Evolutionary conservation across 2,888 invertebrate genomes (phyloP), one percentile per base, ranked within the genome.

Genomic region (Mythimna vitellina): DNA sequence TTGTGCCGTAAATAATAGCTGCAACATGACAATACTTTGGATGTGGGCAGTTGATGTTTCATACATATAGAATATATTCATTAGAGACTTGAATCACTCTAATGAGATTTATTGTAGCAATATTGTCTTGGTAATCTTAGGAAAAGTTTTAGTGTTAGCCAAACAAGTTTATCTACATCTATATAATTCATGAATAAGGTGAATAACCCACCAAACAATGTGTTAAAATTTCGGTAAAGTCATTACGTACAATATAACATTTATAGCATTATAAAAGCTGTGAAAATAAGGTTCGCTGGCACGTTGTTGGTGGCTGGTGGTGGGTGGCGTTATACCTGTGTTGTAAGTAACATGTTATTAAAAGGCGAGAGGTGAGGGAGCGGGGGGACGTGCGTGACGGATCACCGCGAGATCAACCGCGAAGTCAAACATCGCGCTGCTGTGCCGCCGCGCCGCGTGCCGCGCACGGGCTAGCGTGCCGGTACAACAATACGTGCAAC

Each of bases 331-430:
- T 85, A 75, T 76, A 85, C 77, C 75, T 78, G 71, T 71, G 73
- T 71, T 73, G 57, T 81, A 70, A 74, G 74, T 66, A 78, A 73
- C 77, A 75, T 86, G 82, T 86, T 89, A 85, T 88, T 86, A 86
- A 82, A 88, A 86, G 87, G 84, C 71, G 81, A 76, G 81, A 82
- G 83, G 85, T 3, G 49, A n/a, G 49, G 56, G 8, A 7, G 56
- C 20, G 74, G 82, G 85, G 85, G 82, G 77, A 82, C 79, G 89
- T 85, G 89, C 89, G 89, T 92, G 91, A 93, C 92, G 91, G 92
- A 92, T 93, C 90, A 91, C 90, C 87, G 87, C 80, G 83, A 92
- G 90, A 91, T 91, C 89, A 90, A n/a, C n/a, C n/a, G n/a, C n/a
- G n/a, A n/a, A 93, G 93, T 92, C 92, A 93, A 93, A 93, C 91